These are phyloP conservation scores for Malacoraja senta DNA, from an alignment of 2,797 vertebrate genomes.

Conservation along the genomic window DNA sequence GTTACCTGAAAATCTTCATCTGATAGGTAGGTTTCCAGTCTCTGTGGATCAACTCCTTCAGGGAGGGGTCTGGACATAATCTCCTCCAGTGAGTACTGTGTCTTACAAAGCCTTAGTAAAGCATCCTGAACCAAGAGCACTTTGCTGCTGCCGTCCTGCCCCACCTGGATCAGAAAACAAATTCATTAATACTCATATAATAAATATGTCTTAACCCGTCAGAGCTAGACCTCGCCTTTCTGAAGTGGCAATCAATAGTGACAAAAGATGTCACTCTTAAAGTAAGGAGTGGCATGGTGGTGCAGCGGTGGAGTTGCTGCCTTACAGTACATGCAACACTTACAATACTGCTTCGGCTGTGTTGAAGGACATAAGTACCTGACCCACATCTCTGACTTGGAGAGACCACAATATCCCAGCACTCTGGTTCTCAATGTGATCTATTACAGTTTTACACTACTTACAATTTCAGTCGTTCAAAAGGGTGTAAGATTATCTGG, in stretches of 20 bases:
- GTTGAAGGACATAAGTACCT: background rate
- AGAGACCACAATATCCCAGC: background rate
- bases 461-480: background rate
- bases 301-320: no score
- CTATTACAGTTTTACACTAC: background rate
- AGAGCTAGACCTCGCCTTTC: background rate
- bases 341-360: background rate
- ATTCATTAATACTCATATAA: background rate
- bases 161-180: background rate
- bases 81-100: slow-evolving; percentile 59
- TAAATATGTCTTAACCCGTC: background rate
- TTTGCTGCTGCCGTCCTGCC: slow-evolving; percentile 49
- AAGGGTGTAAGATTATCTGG: background rate
- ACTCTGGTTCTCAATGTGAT: background rate
- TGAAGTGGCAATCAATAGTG: no score
- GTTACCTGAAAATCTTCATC: slow-evolving; percentile 65
- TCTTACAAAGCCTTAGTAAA: slow-evolving; percentile 59
- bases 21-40: slow-evolving; percentile 61
- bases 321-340: no score
- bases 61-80: slow-evolving; percentile 58
- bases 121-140: slow-evolving; percentile 68
- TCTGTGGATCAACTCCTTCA: slow-evolving; percentile 60
- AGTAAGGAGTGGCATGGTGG: no score
- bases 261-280: no score
- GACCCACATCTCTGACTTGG: no score